A percentile compares a stretch with the other conserved stretches of the same genome.
Evolutionary conservation across 2,797 vertebrate species (phyloP).

Genomic region (Jordanella pulchra): DNA sequence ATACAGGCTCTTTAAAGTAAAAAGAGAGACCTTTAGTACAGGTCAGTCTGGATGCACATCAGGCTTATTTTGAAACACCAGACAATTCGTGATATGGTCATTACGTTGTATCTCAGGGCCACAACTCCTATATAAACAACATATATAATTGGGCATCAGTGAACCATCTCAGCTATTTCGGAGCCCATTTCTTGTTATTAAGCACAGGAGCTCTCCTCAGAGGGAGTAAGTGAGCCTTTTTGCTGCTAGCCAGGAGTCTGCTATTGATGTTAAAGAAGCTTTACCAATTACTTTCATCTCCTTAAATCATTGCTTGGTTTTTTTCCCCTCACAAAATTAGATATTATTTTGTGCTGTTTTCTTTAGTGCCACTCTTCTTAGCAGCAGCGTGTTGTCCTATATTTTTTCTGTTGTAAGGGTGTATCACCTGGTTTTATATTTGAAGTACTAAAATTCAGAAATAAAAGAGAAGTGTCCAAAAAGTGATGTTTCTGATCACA

Average conservation of each 20-base stretch:
- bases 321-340: background rate
- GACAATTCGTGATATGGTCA: slow-evolving; percentile 71
- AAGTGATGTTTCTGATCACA: background rate
- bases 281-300: slow-evolving; percentile 32
- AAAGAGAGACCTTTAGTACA: slow-evolving; percentile 47
- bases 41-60: slow-evolving; percentile 65
- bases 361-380: background rate
- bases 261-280: slow-evolving; percentile 18
- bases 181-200: slow-evolving; percentile 42
- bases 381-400: background rate
- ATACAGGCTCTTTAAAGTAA: slow-evolving; percentile 57
- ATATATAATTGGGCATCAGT: slow-evolving; percentile 67
- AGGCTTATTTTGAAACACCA: slow-evolving; percentile 75
- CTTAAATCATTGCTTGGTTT: slow-evolving; percentile 22
- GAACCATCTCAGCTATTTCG: slow-evolving; percentile 59
- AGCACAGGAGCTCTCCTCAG: slow-evolving; percentile 25
- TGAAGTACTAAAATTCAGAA: slow-evolving; percentile 17
- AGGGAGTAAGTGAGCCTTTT: slow-evolving; percentile 29
- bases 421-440: slow-evolving; percentile 13
- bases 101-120: slow-evolving; percentile 71
- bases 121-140: slow-evolving; percentile 54
- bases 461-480: slow-evolving; percentile 9
- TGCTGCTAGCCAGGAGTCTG: slow-evolving; percentile 17
- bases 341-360: slow-evolving; percentile 6
- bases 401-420: background rate